A percentile compares a stretch with the other conserved stretches of the same genome.
These are phyloP conservation scores for Stichopus chloronotus DNA, from an alignment of 35 echinoderm and acorn worm species.

Conservation along the genomic window DNA sequence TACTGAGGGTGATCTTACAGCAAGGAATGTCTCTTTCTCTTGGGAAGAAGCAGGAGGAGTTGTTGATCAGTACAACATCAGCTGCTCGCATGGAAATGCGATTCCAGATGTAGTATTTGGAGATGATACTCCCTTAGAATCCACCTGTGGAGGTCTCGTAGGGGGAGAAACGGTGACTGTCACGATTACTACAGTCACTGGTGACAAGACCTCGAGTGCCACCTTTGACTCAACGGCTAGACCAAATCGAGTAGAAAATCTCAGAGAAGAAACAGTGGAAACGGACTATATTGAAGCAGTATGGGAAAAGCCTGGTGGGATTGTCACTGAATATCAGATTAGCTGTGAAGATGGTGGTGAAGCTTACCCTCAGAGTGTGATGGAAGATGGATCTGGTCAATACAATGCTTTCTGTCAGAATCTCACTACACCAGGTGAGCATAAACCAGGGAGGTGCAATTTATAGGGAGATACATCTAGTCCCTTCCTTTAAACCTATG, in stretches of 20 bases:
- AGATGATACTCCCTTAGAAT: neutral
- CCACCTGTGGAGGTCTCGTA: neutral
- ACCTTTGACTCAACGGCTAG: neutral
- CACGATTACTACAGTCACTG: neutral
- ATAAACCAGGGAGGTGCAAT: no score
- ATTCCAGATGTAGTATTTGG: neutral
- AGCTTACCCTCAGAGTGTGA: neutral
- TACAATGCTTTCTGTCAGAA: neutral
- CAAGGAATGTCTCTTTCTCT: neutral
- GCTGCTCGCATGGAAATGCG: neutral
- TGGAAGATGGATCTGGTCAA: neutral
- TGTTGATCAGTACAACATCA: neutral
- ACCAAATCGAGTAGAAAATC: neutral
- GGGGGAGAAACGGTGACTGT: neutral
- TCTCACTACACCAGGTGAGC: neutral
- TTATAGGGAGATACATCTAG: no score
- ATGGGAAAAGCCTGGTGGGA: slow-evolving; percentile 12
- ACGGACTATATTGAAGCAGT: neutral
- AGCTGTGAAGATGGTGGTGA: neutral
- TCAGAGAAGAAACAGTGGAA: neutral
- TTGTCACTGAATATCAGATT: neutral
- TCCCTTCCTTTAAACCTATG: no score
- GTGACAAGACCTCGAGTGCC: neutral
- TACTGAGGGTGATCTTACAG: neutral
- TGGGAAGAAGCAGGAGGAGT: neutral